phyloP scores from a whole-genome alignment of 92 coral and sea anemone genomes.

The Pocillopora meandrina region DNA sequence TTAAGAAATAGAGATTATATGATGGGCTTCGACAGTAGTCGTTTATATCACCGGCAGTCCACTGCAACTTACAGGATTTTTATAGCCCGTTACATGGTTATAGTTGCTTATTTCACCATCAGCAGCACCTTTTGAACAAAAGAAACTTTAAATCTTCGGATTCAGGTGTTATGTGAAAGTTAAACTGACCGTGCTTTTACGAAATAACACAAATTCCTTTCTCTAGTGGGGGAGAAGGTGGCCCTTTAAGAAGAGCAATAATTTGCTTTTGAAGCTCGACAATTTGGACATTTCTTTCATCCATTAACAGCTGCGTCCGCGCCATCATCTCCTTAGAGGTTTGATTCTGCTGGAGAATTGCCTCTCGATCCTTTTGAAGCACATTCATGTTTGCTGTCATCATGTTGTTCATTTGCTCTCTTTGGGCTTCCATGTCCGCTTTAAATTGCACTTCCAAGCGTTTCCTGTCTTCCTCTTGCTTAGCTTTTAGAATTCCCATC shows the following conservation, averaged over 20 bases:
- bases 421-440: slow-evolving; percentile 47
- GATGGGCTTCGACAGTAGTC: no score
- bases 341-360: slow-evolving; percentile 45
- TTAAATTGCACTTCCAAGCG: slow-evolving; percentile 62
- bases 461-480: slow-evolving; percentile 59
- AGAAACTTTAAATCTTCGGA: no score
- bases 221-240: slow-evolving; percentile 16
- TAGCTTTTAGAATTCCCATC: slow-evolving; percentile 51
- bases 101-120: no score
- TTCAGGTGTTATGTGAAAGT: no score
- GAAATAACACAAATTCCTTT: slow-evolving; percentile 31
- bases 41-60: no score
- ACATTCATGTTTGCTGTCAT: slow-evolving; percentile 62
- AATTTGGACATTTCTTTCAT: slow-evolving; percentile 41
- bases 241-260: slow-evolving; percentile 36
- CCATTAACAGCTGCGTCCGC: slow-evolving; percentile 47
- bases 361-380: slow-evolving; percentile 52
- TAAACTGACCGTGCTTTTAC: neutral
- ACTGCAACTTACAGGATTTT: no score
- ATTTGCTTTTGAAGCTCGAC: slow-evolving; percentile 40
- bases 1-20: no score
- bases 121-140: no score
- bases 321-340: slow-evolving; percentile 33
- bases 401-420: slow-evolving; percentile 62
- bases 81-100: no score